Conservation (phyloP, 2,797 vertebrate genomes). For the Lepus townsendii region DNA sequence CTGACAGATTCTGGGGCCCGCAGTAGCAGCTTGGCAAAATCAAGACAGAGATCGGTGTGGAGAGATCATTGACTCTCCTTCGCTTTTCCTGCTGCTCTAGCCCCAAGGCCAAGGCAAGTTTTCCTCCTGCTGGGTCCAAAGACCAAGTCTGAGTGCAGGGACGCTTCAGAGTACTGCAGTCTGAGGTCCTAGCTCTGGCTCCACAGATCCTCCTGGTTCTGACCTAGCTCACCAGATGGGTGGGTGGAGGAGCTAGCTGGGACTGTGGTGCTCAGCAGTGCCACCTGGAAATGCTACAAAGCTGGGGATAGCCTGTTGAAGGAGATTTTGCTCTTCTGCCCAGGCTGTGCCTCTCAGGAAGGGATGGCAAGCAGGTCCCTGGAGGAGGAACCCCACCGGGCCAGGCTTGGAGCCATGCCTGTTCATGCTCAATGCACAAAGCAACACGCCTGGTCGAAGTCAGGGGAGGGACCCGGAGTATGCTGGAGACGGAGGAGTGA, state of each 20-base stretch:
- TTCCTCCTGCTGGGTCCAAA: conserved; percentile 82
- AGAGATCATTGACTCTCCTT: conserved; percentile 82
- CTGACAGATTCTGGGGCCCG: neutral
- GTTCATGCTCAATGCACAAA: neutral
- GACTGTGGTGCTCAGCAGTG: neutral
- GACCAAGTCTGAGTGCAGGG: conserved; percentile 72
- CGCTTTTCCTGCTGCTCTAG: conserved; percentile 60
- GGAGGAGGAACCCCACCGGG: neutral
- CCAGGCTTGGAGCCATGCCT: neutral
- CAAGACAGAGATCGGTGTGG: neutral
- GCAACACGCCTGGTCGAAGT: neutral
- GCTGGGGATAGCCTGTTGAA: neutral
- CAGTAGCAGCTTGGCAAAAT: neutral
- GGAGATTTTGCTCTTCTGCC: neutral
- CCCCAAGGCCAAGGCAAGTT: conserved; percentile 88
- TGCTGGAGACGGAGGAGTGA: neutral
- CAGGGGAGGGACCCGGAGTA: neutral
- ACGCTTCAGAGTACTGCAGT: neutral
- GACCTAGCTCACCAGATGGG: neutral
- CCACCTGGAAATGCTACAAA: conserved; percentile 4
- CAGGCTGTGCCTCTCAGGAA: neutral
- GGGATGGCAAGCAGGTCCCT: neutral
- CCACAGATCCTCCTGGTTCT: neutral
- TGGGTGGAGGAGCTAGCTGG: neutral
- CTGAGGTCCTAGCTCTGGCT: neutral